Conservation (phyloP, 2,888 invertebrate species). For the Leptura quadrifasciata region DNA sequence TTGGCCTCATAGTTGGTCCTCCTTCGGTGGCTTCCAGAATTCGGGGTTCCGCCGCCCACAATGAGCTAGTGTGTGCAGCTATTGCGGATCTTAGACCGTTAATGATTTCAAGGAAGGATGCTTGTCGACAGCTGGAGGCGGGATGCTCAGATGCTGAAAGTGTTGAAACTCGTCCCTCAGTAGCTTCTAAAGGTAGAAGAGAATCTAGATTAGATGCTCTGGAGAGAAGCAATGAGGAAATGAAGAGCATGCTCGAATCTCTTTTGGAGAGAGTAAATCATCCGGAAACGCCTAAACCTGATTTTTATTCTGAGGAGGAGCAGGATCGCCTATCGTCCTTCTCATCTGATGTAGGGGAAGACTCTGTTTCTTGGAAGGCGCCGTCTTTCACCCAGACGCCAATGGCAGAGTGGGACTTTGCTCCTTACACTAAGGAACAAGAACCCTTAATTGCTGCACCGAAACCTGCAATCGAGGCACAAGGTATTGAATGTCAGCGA, state of each 20-base stretch:
- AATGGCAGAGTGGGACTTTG: conserved; percentile 27
- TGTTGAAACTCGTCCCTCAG: background rate
- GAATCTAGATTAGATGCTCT: conserved; percentile 8
- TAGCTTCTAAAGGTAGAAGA: background rate
- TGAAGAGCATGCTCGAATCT: conserved; percentile 17
- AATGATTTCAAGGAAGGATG: conserved; percentile 34
- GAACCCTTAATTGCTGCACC: conserved; percentile 39
- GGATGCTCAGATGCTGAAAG: no score
- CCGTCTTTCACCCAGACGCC: background rate
- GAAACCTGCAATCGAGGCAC: conserved; percentile 37
- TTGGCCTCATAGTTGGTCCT: conserved; percentile 17
- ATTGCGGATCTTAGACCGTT: conserved; percentile 20
- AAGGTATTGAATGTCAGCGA: conserved; percentile 36
- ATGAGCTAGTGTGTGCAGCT: conserved; percentile 13
- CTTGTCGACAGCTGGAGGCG: conserved; percentile 7
- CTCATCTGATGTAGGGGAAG: background rate
- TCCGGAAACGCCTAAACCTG: background rate
- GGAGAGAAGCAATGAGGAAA: conserved; percentile 10
- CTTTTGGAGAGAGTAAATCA: background rate
- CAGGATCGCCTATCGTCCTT: background rate
- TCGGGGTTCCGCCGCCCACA: background rate
- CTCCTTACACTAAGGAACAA: conserved; percentile 36
- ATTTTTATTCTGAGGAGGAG: background rate
- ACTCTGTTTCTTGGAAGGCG: background rate
- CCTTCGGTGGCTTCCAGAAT: conserved; percentile 5